Base-by-base conservation (phyloP, 2,113 vertebrate species). In the Hyaena hyaena region DNA sequence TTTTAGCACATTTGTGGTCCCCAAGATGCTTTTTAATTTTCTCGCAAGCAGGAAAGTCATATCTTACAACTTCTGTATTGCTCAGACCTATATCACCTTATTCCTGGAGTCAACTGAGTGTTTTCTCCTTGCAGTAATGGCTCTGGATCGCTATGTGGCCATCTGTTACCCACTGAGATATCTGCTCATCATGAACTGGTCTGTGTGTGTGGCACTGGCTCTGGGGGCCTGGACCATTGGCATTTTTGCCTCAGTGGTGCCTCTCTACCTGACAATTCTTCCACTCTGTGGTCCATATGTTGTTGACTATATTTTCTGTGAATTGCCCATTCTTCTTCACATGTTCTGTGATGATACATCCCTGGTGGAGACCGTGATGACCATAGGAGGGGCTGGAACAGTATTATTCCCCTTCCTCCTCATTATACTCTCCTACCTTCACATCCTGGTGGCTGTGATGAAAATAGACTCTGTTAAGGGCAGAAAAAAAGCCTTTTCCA, bases 291-390 rank as follows among this genome's bases (percentile, higher is more conserved):
- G 74, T 39, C 79, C 71, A 15, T 92, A 92, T 12, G 3, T 68
- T 21, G 80, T 97, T 3, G 53, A 96, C 15, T 95, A 95, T n/a
- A 90, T 96, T 39, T 97, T 94, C 88, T 97, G 92, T 50, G 81
- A 91, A 16, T 7, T 93, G 39, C 90, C 45, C 2, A 1, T 90
- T 21, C 74, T 96, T 23, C 80, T 90, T 24, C 33, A 66, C 16
- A 11, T 95, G 19, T 87, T 95, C 68, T 90, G 74, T 87, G 69
- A 68, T 23, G 83, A 92, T 16, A 96, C 90, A 4, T 82, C 74
- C 65, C 65, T 96, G 76, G 31, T 48, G 43, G 88, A 97, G 43
- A 16, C 43, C 79, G 10, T 74, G 61, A 79, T 95, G 61, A 43
- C 79, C 3, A 4, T 66, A 7, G 85, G 93, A 35, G 87, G 83